Base-by-base conservation (phyloP, 2,888 invertebrate genomes). In the Tachina lurida region DNA sequence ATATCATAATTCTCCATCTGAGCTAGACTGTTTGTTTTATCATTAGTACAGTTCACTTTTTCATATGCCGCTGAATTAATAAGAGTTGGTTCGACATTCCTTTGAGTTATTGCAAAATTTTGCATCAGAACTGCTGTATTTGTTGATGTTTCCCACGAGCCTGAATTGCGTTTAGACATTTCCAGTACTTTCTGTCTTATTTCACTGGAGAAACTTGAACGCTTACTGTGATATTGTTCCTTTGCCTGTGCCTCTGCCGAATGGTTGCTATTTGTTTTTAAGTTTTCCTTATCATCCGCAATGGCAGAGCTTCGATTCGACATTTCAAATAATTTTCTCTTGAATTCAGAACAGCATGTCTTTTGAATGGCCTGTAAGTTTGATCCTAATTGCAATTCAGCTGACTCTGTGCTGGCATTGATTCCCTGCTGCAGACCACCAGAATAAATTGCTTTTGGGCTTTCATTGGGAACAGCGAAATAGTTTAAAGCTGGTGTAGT, bases 251-350 rank as follows among this genome's bases (percentile, higher is more conserved):
- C 15, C 7, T 7, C 31, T 22, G 19, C 8, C 45, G 17, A 39
- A 58, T 58, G 15, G 19, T 47, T 56, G 15, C 7, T 31, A 31
- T 2, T 54, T n/a, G 22, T 41, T 67, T 31, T 13, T 10, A 41
- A 2, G 4, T 41, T 47, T 41, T 73, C 52, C 56, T 56, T 80
- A 17, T 70, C 83, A 47, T 31, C 0, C 7, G 84, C 82, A 63
- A 87, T 84, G 54, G 76, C 89, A 39, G 89, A 89, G 68, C 81
- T 89, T n/a, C 87, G 90, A 83, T 89, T 91, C 58, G 90, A 88
- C 88, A 90, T 89, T 86, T 89, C 87, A 73, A 91, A 76, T 13
- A 89, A 87, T 71, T 89, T 90, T 58, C 88, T 89, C 17, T 89
- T 88, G 79, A 91, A 43, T 52, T 90, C 90, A 86, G 85, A 84